phyloP scores from a whole-genome alignment of 2,888 invertebrate genomes.

The Cerastis rubricosa region DNA sequence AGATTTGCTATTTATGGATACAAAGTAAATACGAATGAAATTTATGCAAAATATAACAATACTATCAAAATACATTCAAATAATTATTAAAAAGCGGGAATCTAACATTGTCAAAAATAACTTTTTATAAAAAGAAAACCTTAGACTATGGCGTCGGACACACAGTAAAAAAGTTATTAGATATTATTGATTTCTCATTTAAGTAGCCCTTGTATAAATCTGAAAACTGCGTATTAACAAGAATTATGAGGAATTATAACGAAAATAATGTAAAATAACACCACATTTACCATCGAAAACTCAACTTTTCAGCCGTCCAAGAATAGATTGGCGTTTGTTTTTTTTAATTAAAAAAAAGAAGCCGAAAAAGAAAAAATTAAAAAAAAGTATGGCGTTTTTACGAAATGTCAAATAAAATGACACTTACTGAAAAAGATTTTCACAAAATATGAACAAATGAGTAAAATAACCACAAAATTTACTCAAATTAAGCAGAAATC shows the following conservation, averaged over 20 bases:
- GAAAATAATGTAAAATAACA: conserved; percentile 30
- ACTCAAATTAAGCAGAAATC: conserved; percentile 4
- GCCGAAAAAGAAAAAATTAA: conserved; percentile 71
- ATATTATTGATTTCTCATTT: conserved; percentile 61
- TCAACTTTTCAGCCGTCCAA: conserved; percentile 62
- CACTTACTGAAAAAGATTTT: conserved; percentile 45
- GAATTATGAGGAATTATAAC: conserved; percentile 12
- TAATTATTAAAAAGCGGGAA: conserved; percentile 78
- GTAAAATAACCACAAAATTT: neutral
- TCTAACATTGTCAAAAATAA: conserved; percentile 78
- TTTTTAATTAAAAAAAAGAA: conserved; percentile 85
- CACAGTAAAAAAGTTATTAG: conserved; percentile 67
- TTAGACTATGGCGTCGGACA: conserved; percentile 74
- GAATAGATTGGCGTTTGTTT: conserved; percentile 86
- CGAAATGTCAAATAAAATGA: conserved; percentile 74
- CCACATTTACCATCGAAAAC: conserved; percentile 63
- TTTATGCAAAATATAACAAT: conserved; percentile 21
- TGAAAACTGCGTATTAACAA: conserved; percentile 20
- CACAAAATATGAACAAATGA: conserved; percentile 10
- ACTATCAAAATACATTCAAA: conserved; percentile 62
- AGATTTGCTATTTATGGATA: neutral
- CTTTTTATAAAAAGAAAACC: conserved; percentile 80
- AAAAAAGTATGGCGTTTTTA: conserved; percentile 78
- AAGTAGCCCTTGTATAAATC: conserved; percentile 27
- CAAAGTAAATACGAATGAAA: neutral